Evolutionary conservation across 2,113 vertebrate genomes (phyloP), one percentile per base, ranked within the genome.

Genomic region (Progne subis): DNA sequence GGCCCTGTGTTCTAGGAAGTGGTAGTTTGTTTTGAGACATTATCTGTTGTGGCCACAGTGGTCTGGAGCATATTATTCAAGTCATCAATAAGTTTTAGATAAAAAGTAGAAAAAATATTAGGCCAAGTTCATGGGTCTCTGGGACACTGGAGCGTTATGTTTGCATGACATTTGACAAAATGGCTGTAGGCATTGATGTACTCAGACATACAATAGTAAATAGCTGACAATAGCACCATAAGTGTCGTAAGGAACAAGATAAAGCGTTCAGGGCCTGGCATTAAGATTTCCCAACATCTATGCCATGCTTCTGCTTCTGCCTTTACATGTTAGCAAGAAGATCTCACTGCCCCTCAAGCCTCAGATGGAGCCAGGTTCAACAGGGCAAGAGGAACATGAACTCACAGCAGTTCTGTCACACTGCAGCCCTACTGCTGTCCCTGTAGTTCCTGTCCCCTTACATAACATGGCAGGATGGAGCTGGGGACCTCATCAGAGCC

Each of bases 381-480:
- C 0, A 5, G 37, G 5, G 2, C 43, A 59, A 71, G 61, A 74
- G 10, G 31, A 84, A 18, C 2, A 1, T 1, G 24, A 79, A 17
- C 28, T 70, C 41, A 5, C 21, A 4, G 31, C 50, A 26, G 21
- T 12, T 14, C 25, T 47, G 64, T 28, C 12, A 1, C 1, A 0
- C 41, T 67, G 37, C 31, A 53, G 68, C 37, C 0, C 1, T 29
- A 3, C 17, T 23, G 43, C 47, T 71, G 17, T 53, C 28, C 26
- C 29, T 39, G 23, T 29, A 11, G 28, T 6, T 77, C 9, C 43
- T 59, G 26, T 43, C 39, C n/a, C 46, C 47, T 39, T 56, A 9
- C 1, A 7, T 31, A 28, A 11, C 0, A 0, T 16, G 29, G 39
- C 1, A 5, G 56, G 60, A 19, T 34, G 72, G 59, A 70, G 31